phyloP scores from a whole-genome alignment of 2,888 invertebrate species.

The Minunthozetes semirufus region DNA sequence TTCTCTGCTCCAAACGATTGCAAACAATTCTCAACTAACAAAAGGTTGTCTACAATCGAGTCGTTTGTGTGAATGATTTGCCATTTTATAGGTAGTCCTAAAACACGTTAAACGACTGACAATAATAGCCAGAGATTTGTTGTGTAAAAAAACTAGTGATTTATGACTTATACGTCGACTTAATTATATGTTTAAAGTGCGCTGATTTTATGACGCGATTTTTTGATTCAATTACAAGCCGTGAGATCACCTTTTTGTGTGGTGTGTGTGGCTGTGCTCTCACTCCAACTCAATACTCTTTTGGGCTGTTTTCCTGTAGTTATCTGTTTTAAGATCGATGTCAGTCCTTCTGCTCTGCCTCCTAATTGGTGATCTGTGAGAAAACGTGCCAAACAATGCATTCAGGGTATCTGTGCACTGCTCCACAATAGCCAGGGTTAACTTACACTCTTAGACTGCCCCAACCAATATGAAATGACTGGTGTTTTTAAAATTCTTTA shows the following conservation, averaged over 20 bases:
- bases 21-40: not conserved
- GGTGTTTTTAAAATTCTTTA: too few species aligned
- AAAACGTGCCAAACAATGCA: slow-evolving; percentile 16
- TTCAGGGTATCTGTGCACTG: not conserved
- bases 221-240: slow-evolving; percentile 16
- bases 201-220: slow-evolving; percentile 7
- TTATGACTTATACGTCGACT: slow-evolving; percentile 1
- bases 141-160: not conserved
- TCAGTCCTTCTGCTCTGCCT: slow-evolving; percentile 12
- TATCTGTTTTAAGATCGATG: slow-evolving; percentile 7
- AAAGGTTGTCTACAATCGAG: not conserved
- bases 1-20: too few species aligned
- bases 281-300: not conserved
- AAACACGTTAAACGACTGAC: not conserved
- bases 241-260: not conserved
- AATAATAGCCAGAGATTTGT: not conserved
- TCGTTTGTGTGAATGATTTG: not conserved
- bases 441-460: not conserved
- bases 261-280: not conserved
- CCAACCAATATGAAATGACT: not conserved
- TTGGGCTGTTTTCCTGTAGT: not conserved
- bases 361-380: not conserved
- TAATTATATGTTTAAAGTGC: not conserved
- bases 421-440: too few species aligned
- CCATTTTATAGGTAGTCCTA: not conserved